Base-by-base conservation (phyloP, 2,113 vertebrate genomes). In the Callaeas wilsoni region DNA sequence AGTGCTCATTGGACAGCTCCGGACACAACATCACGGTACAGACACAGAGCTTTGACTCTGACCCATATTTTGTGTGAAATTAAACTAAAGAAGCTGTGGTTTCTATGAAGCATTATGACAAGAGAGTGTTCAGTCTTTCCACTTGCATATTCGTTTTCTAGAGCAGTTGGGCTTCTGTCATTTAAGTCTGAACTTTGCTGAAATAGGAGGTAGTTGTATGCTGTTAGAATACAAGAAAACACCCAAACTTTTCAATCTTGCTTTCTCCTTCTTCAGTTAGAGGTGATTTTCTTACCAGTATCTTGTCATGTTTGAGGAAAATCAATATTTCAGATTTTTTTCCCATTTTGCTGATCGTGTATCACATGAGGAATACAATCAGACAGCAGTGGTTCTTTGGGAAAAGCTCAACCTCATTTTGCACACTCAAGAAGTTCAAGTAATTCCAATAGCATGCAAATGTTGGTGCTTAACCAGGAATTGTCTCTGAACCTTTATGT, bases 401-500 rank as follows among this genome's bases (percentile, higher is more conserved):
- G 35, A 74, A 62, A 93, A 80, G 20, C 74, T 77, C 67, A 77
- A 60, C 68, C 37, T 87, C n/a, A 20, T 92, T 94, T 88, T 89
- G 47, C 69, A 76, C 56, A 60, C 49, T 90, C 33, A 46, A 92
- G 73, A 91, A 71, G 68, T 69, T 78, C 33, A 86, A 60, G 57
- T 87, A 93, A 89, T 84, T 94, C 83, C 70, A 68, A 33, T 26
- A 78, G 44, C 73, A 76, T 90, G 83, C 85, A 96, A 93, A 93
- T 92, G 44, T 56, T 7, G 3, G 41, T 94, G 84, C 84, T 95
- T 94, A 94, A 67, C 90, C 80, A 84, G 80, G 76, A 80, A 78
- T 90, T 92, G 76, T 95, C 84, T 91, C 84, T 41, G 68, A 92
- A 94, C 93, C 65, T 94, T 84, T 95, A 49, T 94, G 79, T 63